Evolutionary conservation across 1,140 invertebrate species (phyloP), one percentile per base, ranked within the genome.

Genomic region (Drosophila nasuta): DNA sequence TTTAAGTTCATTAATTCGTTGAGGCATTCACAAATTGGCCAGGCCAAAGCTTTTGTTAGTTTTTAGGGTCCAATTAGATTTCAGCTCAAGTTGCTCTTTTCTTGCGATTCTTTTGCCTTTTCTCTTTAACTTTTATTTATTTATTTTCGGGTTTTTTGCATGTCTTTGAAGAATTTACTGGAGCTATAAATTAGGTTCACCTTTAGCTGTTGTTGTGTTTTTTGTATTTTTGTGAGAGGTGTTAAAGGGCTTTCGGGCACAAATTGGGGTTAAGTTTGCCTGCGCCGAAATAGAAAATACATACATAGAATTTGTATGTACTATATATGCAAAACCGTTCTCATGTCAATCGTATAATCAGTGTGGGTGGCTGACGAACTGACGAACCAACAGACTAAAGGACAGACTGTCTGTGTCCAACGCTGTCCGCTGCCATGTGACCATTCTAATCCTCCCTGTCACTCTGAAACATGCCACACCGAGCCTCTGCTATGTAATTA

Each of bases 1-100:
- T 79, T 87, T 82, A 82, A 77, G 65, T 81, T 87, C 85, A 88
- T 87, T 89, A 89, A 70, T 75, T 78, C 60, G 54, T 64, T 63
- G 46, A 62, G 66, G 73, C 68, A 72, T 70, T 58, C 67, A 69
- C 49, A 75, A 75, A 64, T 75, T 70, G 64, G 68, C 57, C 54
- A 45, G 64, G 60, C 57, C 54, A 45, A 72, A 68, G 41, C 51
- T 69, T 74, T 74, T 75, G 41, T 51, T 35, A 28, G 51, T 54
- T 65, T 65, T 54, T 46, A 59, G 71, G 30, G 46, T 38, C 67
- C 73, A 75, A 75, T 75, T 75, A 75, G 72, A 63, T 63, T 70
- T 75, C 58, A 64, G 72, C 66, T 70, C 30, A 45, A 70, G 33
- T 70, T 63, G 66, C 20, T 70, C 51, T 52, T 46, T 52, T 64